Percentiles rank a stretch among this genome's conserved stretches.
phyloP scores from a whole-genome alignment of 2,113 vertebrate species.

The Kryptolebias marmoratus region DNA sequence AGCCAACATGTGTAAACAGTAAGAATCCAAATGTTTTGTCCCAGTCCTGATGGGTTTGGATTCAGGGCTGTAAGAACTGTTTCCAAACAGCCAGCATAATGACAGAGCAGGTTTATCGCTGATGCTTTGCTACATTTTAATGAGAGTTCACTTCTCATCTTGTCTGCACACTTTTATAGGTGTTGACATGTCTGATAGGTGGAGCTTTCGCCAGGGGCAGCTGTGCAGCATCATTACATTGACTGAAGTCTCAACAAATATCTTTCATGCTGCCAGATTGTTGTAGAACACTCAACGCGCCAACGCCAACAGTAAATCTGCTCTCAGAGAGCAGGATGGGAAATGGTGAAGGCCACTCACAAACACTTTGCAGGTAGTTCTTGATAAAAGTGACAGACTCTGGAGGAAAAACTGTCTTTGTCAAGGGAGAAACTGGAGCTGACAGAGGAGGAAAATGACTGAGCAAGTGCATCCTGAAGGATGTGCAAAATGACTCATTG shows the following conservation, averaged over 20 bases:
- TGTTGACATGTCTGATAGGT: constrained; percentile 5
- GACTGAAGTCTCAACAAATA: constrained; percentile 13
- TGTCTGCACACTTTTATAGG: background rate
- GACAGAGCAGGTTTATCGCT: background rate
- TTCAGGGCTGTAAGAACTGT: background rate
- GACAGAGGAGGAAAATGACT: background rate
- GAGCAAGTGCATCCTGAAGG: constrained; percentile 2
- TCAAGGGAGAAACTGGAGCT: background rate
- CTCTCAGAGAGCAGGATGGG: background rate
- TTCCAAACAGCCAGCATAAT: background rate
- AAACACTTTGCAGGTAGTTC: constrained; percentile 4
- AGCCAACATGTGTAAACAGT: too few relatives aligned
- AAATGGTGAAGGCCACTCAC: constrained; percentile 12
- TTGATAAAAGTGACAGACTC: constrained; percentile 17
- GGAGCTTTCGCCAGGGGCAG: constrained; percentile 1
- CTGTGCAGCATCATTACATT: background rate
- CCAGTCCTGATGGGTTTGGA: background rate
- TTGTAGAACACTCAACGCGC: background rate
- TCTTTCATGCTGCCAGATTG: constrained; percentile 13
- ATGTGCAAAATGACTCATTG: constrained; percentile 4
- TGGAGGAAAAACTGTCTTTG: constrained; percentile 4
- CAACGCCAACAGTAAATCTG: background rate
- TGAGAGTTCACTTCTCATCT: constrained; percentile 2
- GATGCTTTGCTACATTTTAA: constrained; percentile 10
- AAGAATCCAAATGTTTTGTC: too few relatives aligned